Conservation (phyloP, 2,797 vertebrate species). For the Pogoniulus pusillus region DNA sequence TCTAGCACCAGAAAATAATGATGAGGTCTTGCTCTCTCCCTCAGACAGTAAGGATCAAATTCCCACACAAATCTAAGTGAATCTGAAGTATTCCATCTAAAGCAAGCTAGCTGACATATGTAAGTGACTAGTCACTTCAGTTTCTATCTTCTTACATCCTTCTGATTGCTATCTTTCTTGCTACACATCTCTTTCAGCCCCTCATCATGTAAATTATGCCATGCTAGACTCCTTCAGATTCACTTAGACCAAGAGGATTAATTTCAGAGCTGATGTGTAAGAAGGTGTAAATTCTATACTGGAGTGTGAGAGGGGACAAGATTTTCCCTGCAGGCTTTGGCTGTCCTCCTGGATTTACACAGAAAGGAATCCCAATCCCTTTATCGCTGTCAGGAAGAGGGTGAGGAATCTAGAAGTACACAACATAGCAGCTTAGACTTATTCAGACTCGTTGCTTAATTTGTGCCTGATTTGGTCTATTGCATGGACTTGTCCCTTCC, state of each 20-base stretch:
- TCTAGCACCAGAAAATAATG: not conserved
- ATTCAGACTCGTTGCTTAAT: not conserved
- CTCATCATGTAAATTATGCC: not conserved
- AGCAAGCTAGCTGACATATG: not conserved
- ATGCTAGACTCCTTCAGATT: not conserved
- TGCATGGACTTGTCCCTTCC: not conserved
- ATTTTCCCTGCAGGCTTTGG: conserved; percentile 1
- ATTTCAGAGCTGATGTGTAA: not conserved
- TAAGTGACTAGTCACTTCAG: not conserved
- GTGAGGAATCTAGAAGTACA: not conserved
- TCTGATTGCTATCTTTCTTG: not conserved
- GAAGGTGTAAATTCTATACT: not conserved
- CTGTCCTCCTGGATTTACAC: not conserved
- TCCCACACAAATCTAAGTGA: not conserved
- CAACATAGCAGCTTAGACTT: not conserved
- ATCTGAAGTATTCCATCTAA: not conserved
- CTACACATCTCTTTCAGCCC: not conserved
- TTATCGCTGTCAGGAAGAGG: not conserved
- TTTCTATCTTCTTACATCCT: not conserved
- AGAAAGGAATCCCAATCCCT: not conserved
- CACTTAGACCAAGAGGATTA: conserved; percentile 20
- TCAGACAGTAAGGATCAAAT: not conserved
- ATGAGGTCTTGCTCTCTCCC: not conserved
- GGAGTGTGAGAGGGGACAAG: not conserved
- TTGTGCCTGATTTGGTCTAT: not conserved